Base-by-base conservation (phyloP, 2,888 invertebrate genomes). In the Agrochola circellaris region DNA sequence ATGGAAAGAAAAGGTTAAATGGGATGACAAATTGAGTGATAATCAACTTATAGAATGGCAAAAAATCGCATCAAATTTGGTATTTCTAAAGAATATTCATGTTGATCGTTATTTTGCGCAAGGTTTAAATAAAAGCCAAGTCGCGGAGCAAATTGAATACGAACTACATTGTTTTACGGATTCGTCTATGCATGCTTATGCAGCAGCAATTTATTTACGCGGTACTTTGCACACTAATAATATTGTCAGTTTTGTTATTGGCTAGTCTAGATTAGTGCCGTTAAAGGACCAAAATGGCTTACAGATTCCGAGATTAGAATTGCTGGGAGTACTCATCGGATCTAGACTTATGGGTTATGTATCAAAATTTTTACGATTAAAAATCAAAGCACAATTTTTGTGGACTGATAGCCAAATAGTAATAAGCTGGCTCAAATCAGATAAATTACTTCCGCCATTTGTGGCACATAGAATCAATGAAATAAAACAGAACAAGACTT, bases 261-360 rank as follows among this genome's bases (percentile, higher is more conserved):
- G 78, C 61, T 82, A 83, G 30, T 77, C 79, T 23, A 75, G 83
- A 68, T 77, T 82, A 72, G 82, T 76, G 62, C 79, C 76, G 34
- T 23, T 77, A 70, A 77, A 73, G 60, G 73, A 76, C 58, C 60
- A 84, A 71, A 71, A 61, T 61, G 4, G 45, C 64, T 64, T 60
- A 38, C 45, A 65, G 73, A 81, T 71, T 17, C 71, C 61, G 51
- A 61, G 71, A 51, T 51, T 61, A 61, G 34, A 71, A 61, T 71
- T 71, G n/a, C 58, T 70, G 48, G 71, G 61, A 70, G 60, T 70
- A 70, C 70, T 70, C 13, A 60, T 70, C 11, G 60, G 70, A 54
- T 54, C 9, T n/a, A 54, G 54, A 54, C 54, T 54, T 54, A 54
- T 54, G 23, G 23, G 23, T 23, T n/a, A 54, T 11, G 54, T 54